These are phyloP conservation scores for Phycodurus eques DNA, from an alignment of 2,113 vertebrate species.

Conservation along the genomic window DNA sequence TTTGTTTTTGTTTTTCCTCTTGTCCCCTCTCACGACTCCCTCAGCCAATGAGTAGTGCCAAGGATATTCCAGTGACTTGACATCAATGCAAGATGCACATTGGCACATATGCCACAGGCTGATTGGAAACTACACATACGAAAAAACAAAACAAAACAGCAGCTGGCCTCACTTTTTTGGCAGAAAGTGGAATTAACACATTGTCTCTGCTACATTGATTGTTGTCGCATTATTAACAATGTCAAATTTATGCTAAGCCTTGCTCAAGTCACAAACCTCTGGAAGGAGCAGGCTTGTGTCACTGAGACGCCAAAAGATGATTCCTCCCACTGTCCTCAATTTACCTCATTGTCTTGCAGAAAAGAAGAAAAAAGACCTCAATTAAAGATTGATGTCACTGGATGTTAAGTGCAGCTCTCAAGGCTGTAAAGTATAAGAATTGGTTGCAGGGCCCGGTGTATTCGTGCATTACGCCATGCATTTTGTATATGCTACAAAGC, in stretches of 20 bases:
- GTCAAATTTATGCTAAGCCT: conserved; percentile 49
- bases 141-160: conserved; percentile 2
- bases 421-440: not conserved
- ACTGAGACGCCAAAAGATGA: conserved; percentile 31
- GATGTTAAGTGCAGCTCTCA: not conserved
- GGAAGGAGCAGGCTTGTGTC: conserved; percentile 39
- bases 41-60: conserved; percentile 25
- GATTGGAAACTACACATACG: conserved; percentile 38
- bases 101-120: conserved; percentile 28
- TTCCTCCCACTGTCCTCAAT: conserved; percentile 27
- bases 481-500: not conserved
- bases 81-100: conserved; percentile 41
- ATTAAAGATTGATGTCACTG: not conserved
- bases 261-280: conserved; percentile 38
- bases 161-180: conserved; percentile 31
- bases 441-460: not conserved
- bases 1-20: not conserved
- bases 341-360: conserved; percentile 13
- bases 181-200: conserved; percentile 16
- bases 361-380: not conserved
- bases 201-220: conserved; percentile 41
- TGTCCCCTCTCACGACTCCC: conserved; percentile 10
- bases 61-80: conserved; percentile 34
- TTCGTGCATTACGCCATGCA: not conserved
- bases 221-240: conserved; percentile 37